Evolutionary conservation across 2,113 vertebrate species (phyloP), one percentile per base, ranked within the genome.

Genomic region (Vidua macroura): DNA sequence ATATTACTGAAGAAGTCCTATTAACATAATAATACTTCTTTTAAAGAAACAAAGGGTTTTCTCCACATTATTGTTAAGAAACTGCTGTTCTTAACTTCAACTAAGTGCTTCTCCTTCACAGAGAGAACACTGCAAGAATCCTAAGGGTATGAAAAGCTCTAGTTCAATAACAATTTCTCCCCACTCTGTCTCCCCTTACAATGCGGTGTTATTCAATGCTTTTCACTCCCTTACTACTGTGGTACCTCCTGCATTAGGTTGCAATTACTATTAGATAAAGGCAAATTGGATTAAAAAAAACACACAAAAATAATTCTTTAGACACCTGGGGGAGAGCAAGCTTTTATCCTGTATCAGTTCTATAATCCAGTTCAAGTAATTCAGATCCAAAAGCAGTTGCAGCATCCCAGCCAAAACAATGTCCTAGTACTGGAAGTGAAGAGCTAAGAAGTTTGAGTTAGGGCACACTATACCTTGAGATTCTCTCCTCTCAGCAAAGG

Each of bases 261-360:
- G 22, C 39, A 78, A 2, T 53, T 83, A 72, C 25, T n/a, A 6
- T 12, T 62, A 67, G 15, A 53, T 49, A 22, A 44, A 83, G 16
- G n/a, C 33, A 77, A 60, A 55, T 0, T 31, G 11, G 30, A 55
- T 76, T 37, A 20, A 77, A 76, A 86, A 17, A 46, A 10, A 28
- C 9, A 31, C 6, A 15, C 4, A 20, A 19, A n/a, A 59, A 28
- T 3, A 23, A 19, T 59, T 76, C 20, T 58, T 63, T 73, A 63
- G 56, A 39, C 5, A 41, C 2, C 13, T 8, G 0, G 4, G 1
- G 15, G 2, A 81, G 18, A 48, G 13, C 13, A 49, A 52, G 4
- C 30, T 80, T 92, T 89, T 49, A 78, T 67, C 19, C 13, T 52
- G 8, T 39, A 44, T 64, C 14, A 11, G 18, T 95, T 91, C 37